These are phyloP conservation scores for Eulacestoma nigropectus DNA, from an alignment of 2,113 vertebrate species.

Conservation along the genomic window DNA sequence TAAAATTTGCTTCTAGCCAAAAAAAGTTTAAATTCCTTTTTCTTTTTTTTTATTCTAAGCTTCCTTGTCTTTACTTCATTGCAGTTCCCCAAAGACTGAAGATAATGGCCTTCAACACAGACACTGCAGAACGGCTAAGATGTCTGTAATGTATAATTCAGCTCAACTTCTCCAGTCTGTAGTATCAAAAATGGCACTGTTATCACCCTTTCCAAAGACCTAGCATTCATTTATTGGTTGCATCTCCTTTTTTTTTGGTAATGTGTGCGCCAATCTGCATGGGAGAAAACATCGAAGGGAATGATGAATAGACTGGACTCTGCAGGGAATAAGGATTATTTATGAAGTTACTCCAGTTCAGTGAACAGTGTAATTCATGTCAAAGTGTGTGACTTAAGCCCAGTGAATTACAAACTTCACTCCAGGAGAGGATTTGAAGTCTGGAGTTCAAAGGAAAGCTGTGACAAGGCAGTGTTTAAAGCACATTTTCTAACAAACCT, in stretches of 20 bases:
- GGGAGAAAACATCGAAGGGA: not conserved
- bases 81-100: conserved; percentile 17
- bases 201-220: not conserved
- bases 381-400: not conserved
- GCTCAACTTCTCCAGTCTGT: not conserved
- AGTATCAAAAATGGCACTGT: not conserved
- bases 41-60: not conserved
- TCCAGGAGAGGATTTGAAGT: not conserved
- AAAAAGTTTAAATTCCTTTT: conserved; percentile 4
- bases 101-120: conserved; percentile 28
- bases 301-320: not conserved
- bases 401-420: conserved; percentile 8
- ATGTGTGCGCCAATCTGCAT: not conserved
- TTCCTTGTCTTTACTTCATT: not conserved
- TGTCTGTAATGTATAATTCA: conserved; percentile 57
- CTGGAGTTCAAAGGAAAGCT: not conserved
- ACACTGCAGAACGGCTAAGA: not conserved
- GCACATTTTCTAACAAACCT: not conserved
- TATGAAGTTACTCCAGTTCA: conserved; percentile 27
- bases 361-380: conserved; percentile 19
- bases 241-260: not conserved
- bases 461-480: not conserved
- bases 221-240: not conserved
- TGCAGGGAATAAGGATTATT: conserved; percentile 3
- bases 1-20: conserved; percentile 54